Evolutionary conservation across 2,797 vertebrate genomes (phyloP).

Genomic region (Masticophis lateralis): DNA sequence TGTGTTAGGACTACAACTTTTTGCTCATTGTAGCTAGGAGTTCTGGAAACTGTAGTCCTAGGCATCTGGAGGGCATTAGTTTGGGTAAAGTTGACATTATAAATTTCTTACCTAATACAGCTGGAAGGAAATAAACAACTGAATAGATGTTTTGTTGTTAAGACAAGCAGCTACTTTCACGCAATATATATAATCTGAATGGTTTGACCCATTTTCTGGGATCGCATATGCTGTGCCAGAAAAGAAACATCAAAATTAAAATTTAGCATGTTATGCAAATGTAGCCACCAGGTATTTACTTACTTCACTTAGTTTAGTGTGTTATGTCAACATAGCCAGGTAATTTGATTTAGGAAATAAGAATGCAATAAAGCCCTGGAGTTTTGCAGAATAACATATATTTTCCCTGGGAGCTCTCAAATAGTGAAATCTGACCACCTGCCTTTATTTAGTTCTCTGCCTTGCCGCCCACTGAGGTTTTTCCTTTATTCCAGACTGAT

Average conservation of each 20-base stretch:
- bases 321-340: not conserved
- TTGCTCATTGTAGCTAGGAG: not conserved
- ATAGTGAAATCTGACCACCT: not conserved
- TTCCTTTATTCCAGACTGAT: not conserved
- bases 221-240: not conserved
- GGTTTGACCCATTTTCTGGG: not conserved
- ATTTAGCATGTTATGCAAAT: not conserved
- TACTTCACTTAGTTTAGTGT: not conserved
- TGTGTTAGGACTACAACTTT: not conserved
- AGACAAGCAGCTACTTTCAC: not conserved
- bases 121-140: not conserved
- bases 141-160: not conserved
- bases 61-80: not conserved
- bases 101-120: not conserved
- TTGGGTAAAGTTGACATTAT: not conserved
- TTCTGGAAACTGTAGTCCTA: not conserved
- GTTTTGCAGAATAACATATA: not conserved
- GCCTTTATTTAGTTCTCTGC: not conserved
- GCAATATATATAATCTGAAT: not conserved
- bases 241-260: not conserved
- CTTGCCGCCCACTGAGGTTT: not conserved
- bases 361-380: not conserved
- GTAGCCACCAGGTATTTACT: not conserved
- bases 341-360: not conserved
- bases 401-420: not conserved